Base-by-base conservation (phyloP, 1,140 invertebrate species). In the Pseudachorutes palmiensis region DNA sequence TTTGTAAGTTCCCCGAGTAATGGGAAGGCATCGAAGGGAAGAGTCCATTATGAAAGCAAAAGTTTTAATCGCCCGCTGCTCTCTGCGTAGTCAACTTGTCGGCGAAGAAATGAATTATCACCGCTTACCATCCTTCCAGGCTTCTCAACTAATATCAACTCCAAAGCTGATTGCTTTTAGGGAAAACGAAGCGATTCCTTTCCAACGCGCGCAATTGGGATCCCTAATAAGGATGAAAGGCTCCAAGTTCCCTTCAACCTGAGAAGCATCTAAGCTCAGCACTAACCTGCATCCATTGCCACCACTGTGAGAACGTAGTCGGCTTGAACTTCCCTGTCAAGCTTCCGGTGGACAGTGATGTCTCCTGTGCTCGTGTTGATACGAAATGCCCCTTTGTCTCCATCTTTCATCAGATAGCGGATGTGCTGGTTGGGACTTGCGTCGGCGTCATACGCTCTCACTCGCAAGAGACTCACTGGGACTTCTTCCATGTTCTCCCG, bases 231-330 rank as follows among this genome's bases (percentile, higher is more conserved):
- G 36, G 19, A 22, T 36, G n/a, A 28, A 30, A 60, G 12, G 30
- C 22, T 31, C 24, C 1, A 61, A 22, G 1, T n/a, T 2, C n/a
- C 2, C 5, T 57, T 57, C 30, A 64, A 41, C 28, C 9, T 26
- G 22, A 31, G 26, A 51, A 29, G 14, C 41, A 48, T 51, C n/a
- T 26, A 48, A 26, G 26, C n/a, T 3, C 5, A 16, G 33, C 16
- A 82, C 85, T 86, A 80, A 94, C 91, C 92, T 70, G 89, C 92
- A 82, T 96, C 92, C 87, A 93, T 93, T 58, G 91, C 92, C 45
- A 92, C 88, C 32, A 95, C 80, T 0, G 89, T 89, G 57, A 94
- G 81, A 12, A 87, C 85, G 77, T 94, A 93, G 78, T 90, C 88
- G 33, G 86, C 80, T 75, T 91, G 85, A 55, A 83, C 77, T 81